Conservation (phyloP, 2,888 invertebrate species). For the Pogonocherus hispidulus region DNA sequence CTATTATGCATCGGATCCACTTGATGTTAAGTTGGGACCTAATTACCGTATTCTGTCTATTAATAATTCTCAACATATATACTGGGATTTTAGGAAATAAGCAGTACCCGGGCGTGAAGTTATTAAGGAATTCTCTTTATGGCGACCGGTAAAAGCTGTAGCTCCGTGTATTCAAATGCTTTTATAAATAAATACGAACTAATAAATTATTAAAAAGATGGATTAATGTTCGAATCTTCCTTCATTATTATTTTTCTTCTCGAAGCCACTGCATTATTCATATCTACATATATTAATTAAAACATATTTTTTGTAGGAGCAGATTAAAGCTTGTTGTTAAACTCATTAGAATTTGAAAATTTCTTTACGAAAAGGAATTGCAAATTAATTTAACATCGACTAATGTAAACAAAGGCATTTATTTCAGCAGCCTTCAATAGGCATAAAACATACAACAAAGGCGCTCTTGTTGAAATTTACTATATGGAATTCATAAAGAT, state of each 20-base stretch:
- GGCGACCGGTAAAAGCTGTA: slow-evolving; percentile 9
- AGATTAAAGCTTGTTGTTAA: background rate
- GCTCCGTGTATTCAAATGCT: slow-evolving; percentile 26
- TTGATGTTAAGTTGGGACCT: too few species aligned
- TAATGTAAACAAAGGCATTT: background rate
- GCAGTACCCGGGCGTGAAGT: slow-evolving; percentile 60
- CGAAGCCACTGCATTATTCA: slow-evolving; percentile 9
- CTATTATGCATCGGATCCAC: too few species aligned
- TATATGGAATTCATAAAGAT: too few species aligned
- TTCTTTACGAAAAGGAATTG: background rate
- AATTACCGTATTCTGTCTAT: too few species aligned
- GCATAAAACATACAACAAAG: background rate
- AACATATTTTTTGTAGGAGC: background rate
- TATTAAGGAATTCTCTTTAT: slow-evolving; percentile 63
- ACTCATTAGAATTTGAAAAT: background rate
- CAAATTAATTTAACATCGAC: background rate
- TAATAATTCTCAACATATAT: slow-evolving; percentile 62
- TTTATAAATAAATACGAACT: slow-evolving; percentile 27
- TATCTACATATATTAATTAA: slow-evolving; percentile 17
- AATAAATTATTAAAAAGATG: slow-evolving; percentile 31
- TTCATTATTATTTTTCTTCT: slow-evolving; percentile 15
- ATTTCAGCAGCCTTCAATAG: background rate
- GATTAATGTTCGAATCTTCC: slow-evolving; percentile 18
- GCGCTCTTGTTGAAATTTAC: background rate
- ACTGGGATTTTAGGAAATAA: slow-evolving; percentile 62